Percentiles rank a stretch among this genome's conserved stretches.
phyloP scores from a whole-genome alignment of 2,797 vertebrate species.

The Antennarius maculatus region DNA sequence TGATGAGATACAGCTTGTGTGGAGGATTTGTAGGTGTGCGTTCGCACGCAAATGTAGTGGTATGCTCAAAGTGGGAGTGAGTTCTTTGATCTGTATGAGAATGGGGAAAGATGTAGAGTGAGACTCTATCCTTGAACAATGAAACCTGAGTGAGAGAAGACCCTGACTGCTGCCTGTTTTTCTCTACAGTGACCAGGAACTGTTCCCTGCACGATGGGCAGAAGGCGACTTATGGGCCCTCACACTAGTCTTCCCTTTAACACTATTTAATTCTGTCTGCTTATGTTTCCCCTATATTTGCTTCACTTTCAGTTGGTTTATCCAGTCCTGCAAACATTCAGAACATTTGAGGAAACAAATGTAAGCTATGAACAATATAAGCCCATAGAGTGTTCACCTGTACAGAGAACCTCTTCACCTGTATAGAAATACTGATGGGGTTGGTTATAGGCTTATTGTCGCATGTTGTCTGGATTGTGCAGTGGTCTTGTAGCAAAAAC shows the following conservation, averaged over 20 bases:
- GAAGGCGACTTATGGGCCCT: slow-evolving; percentile 56
- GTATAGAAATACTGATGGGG: slow-evolving; percentile 74
- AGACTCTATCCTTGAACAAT: slow-evolving; percentile 46
- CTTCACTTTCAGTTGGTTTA: slow-evolving; percentile 43
- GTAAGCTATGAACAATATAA: slow-evolving; percentile 31
- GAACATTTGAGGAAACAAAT: slow-evolving; percentile 57
- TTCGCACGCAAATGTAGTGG: slow-evolving; percentile 1
- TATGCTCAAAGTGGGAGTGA: slow-evolving; percentile 27
- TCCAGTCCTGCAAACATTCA: slow-evolving; percentile 41
- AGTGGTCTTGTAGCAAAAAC: slow-evolving; percentile 33
- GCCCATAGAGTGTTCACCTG: slow-evolving; percentile 62
- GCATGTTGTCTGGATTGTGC: slow-evolving; percentile 25
- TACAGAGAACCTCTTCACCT: too few relatives aligned
- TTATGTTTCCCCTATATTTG: slow-evolving; percentile 31
- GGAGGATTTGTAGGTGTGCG: neutral
- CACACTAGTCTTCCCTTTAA: slow-evolving; percentile 74
- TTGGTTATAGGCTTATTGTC: slow-evolving; percentile 38
- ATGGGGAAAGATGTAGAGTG: slow-evolving; percentile 31
- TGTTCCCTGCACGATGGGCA: slow-evolving; percentile 52
- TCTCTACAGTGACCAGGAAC: slow-evolving; percentile 46
- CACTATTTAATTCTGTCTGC: slow-evolving; percentile 67
- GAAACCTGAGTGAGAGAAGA: slow-evolving; percentile 48
- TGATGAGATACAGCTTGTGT: slow-evolving; percentile 26
- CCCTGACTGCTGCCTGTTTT: slow-evolving; percentile 58
- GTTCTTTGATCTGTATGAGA: slow-evolving; percentile 46